Evolutionary conservation across 2,888 invertebrate genomes (phyloP), one percentile per base, ranked within the genome.

Genomic region (Spodoptera exigua): DNA sequence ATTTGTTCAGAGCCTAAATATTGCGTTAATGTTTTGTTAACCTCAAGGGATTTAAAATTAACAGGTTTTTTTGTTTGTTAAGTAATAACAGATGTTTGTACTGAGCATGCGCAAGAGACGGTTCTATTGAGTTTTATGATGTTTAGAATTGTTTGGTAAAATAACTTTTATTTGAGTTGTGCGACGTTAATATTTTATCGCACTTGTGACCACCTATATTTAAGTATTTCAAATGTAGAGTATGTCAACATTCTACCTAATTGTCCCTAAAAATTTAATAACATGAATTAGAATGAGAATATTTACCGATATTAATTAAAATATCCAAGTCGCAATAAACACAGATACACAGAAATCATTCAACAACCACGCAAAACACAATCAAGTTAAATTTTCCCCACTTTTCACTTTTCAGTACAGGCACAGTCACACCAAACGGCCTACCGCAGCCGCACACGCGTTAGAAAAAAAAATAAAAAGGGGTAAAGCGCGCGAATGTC

Each of bases 21-120:
- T 92, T 91, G 88, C 91, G 91, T 80, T 83, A 83, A 83, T 92
- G 88, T 92, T 92, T 83, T 91, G 84, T 92, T 93, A 92, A 93
- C 93, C 93, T 92, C 90, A 89, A 88, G 89, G 86, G 89, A 91
- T 88, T 88, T 71, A 57, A 78, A 61, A 75, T 69, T 71, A 76
- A 91, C 91, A 88, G 90, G 92, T 92, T 92, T 88, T 86, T 80
- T 70, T 92, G 85, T 92, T 92, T 92, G 90, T 85, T 76, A 80
- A 90, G 90, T 87, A 89, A 91, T 92, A 89, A 86, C 88, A 90
- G 70, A 81, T 91, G 90, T 91, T 89, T 88, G 86, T 78, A 82
- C 85, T 79, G 64, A 62, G 36, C 66, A 66, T 83, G 82, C 83
- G 85, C 84, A 82, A 82, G 85, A 84, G 73, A 70, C 69, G 64